Percentiles rank a stretch among this genome's conserved stretches.
phyloP scores from a whole-genome alignment of 2,888 invertebrate genomes.

The Hirudinaria manillensis region DNA sequence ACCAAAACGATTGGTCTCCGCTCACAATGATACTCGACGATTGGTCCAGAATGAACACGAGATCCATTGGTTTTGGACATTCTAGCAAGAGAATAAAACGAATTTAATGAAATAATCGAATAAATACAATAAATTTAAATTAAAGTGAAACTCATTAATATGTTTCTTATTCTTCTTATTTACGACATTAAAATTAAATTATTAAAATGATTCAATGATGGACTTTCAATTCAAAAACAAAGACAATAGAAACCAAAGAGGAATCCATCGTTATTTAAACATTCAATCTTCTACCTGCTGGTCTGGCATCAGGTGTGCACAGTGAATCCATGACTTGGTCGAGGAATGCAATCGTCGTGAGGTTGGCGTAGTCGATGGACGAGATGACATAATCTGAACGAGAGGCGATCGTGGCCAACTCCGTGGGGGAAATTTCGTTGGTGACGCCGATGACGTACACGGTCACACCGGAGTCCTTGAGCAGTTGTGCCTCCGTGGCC shows the following conservation, averaged over 20 bases:
- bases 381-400: slow-evolving; percentile 7
- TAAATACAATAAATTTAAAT: not conserved
- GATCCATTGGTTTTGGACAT: slow-evolving; percentile 24
- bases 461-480: slow-evolving; percentile 14
- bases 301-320: slow-evolving; percentile 1
- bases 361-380: not conserved
- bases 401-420: slow-evolving; percentile 23
- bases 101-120: not conserved
- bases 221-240: too few relatives aligned
- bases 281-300: slow-evolving; percentile 13
- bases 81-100: slow-evolving; percentile 19
- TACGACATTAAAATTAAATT: too few relatives aligned
- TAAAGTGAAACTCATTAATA: too few relatives aligned
- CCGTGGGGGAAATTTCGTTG: not conserved
- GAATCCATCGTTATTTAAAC: too few relatives aligned
- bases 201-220: too few relatives aligned
- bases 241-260: too few relatives aligned
- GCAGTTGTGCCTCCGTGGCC: slow-evolving; percentile 12
- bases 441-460: slow-evolving; percentile 32
- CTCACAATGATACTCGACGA: slow-evolving; percentile 30
- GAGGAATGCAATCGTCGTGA: slow-evolving; percentile 11
- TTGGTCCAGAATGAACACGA: slow-evolving; percentile 34
- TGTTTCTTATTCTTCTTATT: too few relatives aligned
- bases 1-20: slow-evolving; percentile 24
- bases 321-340: not conserved